A percentile compares a stretch with the other conserved stretches of the same genome.
Conservation (phyloP, 2,888 invertebrate species). For the Syritta pipiens region DNA sequence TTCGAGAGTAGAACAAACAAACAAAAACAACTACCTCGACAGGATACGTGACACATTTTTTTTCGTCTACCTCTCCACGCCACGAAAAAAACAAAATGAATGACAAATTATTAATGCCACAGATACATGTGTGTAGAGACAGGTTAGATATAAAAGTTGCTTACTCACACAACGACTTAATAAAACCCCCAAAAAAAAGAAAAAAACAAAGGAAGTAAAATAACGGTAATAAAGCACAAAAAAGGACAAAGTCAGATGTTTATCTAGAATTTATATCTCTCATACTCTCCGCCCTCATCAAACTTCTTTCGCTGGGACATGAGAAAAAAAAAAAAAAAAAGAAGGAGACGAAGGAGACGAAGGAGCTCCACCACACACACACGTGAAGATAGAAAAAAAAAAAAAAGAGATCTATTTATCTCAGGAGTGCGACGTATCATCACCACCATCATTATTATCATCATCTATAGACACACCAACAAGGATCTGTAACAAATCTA, state of each 20-base stretch:
- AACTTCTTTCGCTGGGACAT: too few species aligned
- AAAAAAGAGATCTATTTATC: too few species aligned
- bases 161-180: too few species aligned
- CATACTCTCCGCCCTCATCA: background rate
- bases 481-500: slow-evolving; percentile 62
- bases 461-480: slow-evolving; percentile 50
- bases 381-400: too few species aligned
- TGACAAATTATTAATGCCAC: slow-evolving; percentile 20
- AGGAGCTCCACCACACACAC: background rate
- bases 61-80: background rate
- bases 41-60: slow-evolving; percentile 38
- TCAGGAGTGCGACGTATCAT: slow-evolving; percentile 29
- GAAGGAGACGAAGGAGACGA: background rate
- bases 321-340: background rate
- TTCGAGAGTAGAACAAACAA: slow-evolving; percentile 26
- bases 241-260: slow-evolving; percentile 23
- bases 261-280: slow-evolving; percentile 3
- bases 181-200: too few species aligned
- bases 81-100: slow-evolving; percentile 14
- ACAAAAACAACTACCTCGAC: slow-evolving; percentile 39
- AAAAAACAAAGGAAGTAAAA: too few species aligned
- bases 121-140: slow-evolving; percentile 8
- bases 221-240: background rate
- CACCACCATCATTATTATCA: slow-evolving; percentile 43
- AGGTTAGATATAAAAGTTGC: slow-evolving; percentile 42